These are phyloP conservation scores for Polia nebulosa DNA, from an alignment of 2,888 invertebrate species.

Conservation along the genomic window DNA sequence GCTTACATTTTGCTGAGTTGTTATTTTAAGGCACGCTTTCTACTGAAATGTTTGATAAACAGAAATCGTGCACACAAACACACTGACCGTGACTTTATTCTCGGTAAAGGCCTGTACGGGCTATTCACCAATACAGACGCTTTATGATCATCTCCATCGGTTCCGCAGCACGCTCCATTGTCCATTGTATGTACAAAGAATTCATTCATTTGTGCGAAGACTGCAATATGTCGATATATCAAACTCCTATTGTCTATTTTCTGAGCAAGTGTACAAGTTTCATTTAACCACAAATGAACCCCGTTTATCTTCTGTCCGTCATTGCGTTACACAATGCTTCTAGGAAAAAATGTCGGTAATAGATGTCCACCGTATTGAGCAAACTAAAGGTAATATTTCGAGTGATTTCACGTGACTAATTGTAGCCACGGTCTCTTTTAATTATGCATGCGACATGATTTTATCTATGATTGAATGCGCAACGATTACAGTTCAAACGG, in stretches of 20 bases:
- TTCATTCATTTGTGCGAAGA: slow-evolving; percentile 83
- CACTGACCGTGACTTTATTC: slow-evolving; percentile 62
- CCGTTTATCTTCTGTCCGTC: slow-evolving; percentile 55
- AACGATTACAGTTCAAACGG: slow-evolving; percentile 51
- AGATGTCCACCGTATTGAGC: slow-evolving; percentile 57
- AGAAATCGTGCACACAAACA: slow-evolving; percentile 55
- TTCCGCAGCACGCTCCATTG: slow-evolving; percentile 79
- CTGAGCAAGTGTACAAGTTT: slow-evolving; percentile 59
- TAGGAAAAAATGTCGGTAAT: slow-evolving; percentile 55
- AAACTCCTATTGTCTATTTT: slow-evolving; percentile 73
- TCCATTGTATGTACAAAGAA: slow-evolving; percentile 83
- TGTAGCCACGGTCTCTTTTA: slow-evolving; percentile 69
- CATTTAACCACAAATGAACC: slow-evolving; percentile 48
- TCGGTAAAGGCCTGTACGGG: slow-evolving; percentile 38
- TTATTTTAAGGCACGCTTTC: slow-evolving; percentile 60
- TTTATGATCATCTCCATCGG: slow-evolving; percentile 62
- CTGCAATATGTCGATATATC: slow-evolving; percentile 74
- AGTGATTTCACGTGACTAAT: slow-evolving; percentile 74
- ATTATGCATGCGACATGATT: slow-evolving; percentile 72
- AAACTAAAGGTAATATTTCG: slow-evolving; percentile 60
- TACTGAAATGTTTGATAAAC: slow-evolving; percentile 62
- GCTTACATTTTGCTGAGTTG: slow-evolving; percentile 39
- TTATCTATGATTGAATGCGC: slow-evolving; percentile 69
- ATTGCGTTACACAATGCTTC: slow-evolving; percentile 54
- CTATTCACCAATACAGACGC: slow-evolving; percentile 47